phyloP scores from a whole-genome alignment of 2,888 invertebrate genomes.

The Cantharis rustica region DNA sequence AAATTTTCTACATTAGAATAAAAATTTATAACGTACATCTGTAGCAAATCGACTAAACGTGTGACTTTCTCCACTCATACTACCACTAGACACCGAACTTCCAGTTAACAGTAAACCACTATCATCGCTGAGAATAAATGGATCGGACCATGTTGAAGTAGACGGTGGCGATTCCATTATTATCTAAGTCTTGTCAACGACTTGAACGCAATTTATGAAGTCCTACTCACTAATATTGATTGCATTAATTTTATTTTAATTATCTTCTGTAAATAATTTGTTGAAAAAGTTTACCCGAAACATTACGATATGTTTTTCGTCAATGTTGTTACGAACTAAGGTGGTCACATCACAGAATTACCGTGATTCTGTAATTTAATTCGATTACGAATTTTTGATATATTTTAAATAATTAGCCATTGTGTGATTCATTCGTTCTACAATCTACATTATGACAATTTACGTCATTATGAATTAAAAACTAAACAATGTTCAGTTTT shows the following conservation, averaged over 20 bases:
- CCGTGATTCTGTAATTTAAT: not conserved
- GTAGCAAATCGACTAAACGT: slow-evolving; percentile 70
- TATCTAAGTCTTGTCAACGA: not conserved
- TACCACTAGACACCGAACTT: slow-evolving; percentile 76
- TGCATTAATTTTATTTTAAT: not conserved
- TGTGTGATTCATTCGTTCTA: not conserved
- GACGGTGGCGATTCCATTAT: slow-evolving; percentile 78
- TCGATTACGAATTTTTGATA: not conserved
- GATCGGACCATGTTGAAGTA: slow-evolving; percentile 75
- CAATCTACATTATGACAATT: not conserved
- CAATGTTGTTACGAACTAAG: not conserved
- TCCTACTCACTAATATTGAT: not conserved
- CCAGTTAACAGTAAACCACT: slow-evolving; percentile 75
- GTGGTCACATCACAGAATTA: not conserved
- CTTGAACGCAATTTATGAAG: not conserved
- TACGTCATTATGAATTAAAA: not conserved
- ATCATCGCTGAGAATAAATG: slow-evolving; percentile 75
- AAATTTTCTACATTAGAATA: not conserved
- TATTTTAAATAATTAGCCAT: not conserved
- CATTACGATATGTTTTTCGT: not conserved
- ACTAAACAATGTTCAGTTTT: not conserved
- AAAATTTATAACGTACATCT: slow-evolving; percentile 60
- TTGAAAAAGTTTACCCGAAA: not conserved
- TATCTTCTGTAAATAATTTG: not conserved
- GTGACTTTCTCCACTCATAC: slow-evolving; percentile 71